Conservation (phyloP, 1,140 invertebrate species). For the Eupristina koningsbergeri region DNA sequence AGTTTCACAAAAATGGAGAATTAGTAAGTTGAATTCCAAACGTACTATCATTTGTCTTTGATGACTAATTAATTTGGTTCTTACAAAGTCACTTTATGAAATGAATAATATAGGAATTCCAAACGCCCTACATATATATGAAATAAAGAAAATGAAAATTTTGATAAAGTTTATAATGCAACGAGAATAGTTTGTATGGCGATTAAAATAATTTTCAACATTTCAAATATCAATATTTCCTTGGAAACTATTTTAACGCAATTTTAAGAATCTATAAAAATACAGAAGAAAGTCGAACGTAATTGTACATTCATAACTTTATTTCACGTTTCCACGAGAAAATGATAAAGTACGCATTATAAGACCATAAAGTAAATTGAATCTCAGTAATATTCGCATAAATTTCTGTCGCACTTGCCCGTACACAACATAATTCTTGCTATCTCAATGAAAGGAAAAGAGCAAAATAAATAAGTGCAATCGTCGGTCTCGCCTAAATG, state of each 20-base stretch:
- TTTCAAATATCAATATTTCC: too few relatives aligned
- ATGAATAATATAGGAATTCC: too few relatives aligned
- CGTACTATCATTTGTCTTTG: too few relatives aligned
- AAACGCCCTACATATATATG: too few relatives aligned
- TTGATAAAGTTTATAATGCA: too few relatives aligned
- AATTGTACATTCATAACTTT: neutral
- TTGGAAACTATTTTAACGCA: neutral
- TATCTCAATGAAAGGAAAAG: neutral
- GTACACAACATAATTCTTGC: neutral
- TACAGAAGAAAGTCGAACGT: neutral
- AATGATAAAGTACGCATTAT: neutral
- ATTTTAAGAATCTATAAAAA: neutral
- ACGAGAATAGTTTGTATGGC: neutral
- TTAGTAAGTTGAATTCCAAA: too few relatives aligned
- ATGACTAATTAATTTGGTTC: too few relatives aligned
- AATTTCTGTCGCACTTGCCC: neutral
- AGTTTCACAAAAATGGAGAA: too few relatives aligned
- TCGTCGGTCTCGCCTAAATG: neutral
- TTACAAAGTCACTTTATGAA: too few relatives aligned
- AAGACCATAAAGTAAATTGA: neutral
- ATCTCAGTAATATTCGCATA: neutral
- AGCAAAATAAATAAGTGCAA: conserved; percentile 1
- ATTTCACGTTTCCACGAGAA: neutral
- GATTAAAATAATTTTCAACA: neutral
- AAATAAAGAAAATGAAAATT: too few relatives aligned